These are phyloP conservation scores for Tachina grossa DNA, from an alignment of 2,888 invertebrate species.

Conservation along the genomic window DNA sequence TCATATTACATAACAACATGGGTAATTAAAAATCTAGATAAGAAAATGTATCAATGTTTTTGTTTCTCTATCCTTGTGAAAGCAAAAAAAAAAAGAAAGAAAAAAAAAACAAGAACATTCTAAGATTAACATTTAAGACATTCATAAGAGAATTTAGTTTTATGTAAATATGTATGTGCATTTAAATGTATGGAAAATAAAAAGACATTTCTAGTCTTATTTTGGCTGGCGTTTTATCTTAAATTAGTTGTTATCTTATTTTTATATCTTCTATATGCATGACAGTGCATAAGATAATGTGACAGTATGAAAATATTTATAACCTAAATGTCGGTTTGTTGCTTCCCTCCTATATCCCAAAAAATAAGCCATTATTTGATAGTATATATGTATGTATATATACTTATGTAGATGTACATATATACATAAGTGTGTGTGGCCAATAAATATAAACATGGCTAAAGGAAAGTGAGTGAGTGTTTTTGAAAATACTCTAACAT, in stretches of 20 bases:
- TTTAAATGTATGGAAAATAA: conserved; percentile 25
- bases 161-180: conserved; percentile 23
- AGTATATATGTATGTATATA: not conserved
- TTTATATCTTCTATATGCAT: conserved; percentile 16
- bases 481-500: not conserved
- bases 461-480: not conserved
- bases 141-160: conserved; percentile 11
- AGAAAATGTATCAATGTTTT: conserved; percentile 39
- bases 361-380: conserved; percentile 15
- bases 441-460: not conserved
- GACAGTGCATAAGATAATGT: conserved; percentile 55
- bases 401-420: no score
- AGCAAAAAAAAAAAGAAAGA: not conserved
- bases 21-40: conserved; percentile 71
- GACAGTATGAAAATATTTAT: conserved; percentile 60
- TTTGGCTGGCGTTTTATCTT: conserved; percentile 60
- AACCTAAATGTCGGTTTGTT: conserved; percentile 20
- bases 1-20: conserved; percentile 65
- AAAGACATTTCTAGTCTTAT: conserved; percentile 31
- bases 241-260: conserved; percentile 61
- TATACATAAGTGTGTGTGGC: not conserved
- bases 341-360: not conserved
- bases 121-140: conserved; percentile 62
- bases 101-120: conserved; percentile 29
- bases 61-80: conserved; percentile 4